These are phyloP conservation scores for Vanessa atalanta DNA, from an alignment of 1,140 invertebrate species.

Conservation along the genomic window DNA sequence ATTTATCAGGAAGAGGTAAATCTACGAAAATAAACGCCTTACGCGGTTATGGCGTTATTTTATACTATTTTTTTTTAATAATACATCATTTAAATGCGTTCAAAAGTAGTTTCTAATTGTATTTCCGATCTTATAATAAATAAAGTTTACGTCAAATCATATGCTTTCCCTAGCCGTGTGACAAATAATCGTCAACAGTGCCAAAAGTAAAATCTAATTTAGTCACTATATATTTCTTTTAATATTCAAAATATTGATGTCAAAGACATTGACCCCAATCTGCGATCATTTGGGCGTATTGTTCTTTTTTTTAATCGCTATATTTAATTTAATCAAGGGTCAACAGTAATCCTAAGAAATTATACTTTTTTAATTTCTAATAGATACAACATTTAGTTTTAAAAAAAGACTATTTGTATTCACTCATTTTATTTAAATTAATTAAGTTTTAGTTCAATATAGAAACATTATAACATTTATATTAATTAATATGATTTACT, in stretches of 20 bases:
- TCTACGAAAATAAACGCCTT: no score
- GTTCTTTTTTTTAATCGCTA: neutral
- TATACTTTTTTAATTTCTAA: no score
- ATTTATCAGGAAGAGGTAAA: no score
- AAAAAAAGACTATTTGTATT: no score
- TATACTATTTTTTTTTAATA: no score
- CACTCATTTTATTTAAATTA: no score
- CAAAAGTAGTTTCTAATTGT: neutral
- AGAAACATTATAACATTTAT: no score
- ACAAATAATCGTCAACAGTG: constrained; percentile 13
- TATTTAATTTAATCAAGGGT: neutral
- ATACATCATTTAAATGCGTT: neutral
- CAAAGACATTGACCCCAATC: constrained; percentile 23
- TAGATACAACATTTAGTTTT: no score
- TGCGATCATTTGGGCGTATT: constrained; percentile 4
- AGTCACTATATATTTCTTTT: constrained; percentile 16
- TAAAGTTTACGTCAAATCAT: neutral
- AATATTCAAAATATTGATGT: constrained; percentile 21
- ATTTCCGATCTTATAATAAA: neutral
- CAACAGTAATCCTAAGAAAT: no score
- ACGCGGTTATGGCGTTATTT: no score
- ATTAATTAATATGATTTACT: no score
- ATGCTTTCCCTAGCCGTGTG: constrained; percentile 8
- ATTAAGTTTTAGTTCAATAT: no score
- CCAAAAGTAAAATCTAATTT: constrained; percentile 26